Base-by-base conservation (phyloP, 2,797 vertebrate species). In the Pelobates cultripes region DNA sequence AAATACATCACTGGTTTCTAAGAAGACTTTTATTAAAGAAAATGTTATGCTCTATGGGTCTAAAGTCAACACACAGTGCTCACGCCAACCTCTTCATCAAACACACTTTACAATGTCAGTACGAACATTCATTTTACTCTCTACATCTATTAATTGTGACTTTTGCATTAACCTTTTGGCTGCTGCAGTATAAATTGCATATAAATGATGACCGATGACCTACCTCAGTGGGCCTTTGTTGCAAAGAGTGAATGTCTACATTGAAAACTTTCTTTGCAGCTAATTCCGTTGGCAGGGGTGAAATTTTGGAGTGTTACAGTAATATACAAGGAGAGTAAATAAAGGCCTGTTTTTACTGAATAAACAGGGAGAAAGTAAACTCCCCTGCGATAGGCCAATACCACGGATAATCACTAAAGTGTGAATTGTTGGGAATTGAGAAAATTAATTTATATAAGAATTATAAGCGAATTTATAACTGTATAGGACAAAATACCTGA, bases 61-160 rank as follows among this genome's bases (percentile, higher is more conserved):
- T 71, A 47, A 76, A 71, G 67, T 84, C 82, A 84, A 76, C 82
- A 84, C 40, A 84, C 63, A 79, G 79, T 57, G 67, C 77, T 17
- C 55, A 83, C 17, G 64, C 69, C 53, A 70, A 73, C 45, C 81
- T 71, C 67, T 75, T 76, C 77, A 84, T 79, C 66, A 75, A 70
- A 71, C 77, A 75, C 71, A 64, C 57, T 75, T 28, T 64, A 70
- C 66, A 42, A 43, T 75, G 77, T 75, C 82, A 79, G 66, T 45
- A 10, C 40, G 42, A 71, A 42, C 67, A 17, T 57, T 84, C 68
- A 71, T 63, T 76, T 57, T 75, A 70, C 45, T 51, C 57, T 69
- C 66, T 17, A 40, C 57, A 57, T 79, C 57, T 74, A 79, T 69
- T 79, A 84, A 84, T 72, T 63, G 67, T 55, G 45, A 75, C 77